Evolutionary conservation across 2,888 invertebrate genomes (phyloP).

Genomic region (Dynastes maya): DNA sequence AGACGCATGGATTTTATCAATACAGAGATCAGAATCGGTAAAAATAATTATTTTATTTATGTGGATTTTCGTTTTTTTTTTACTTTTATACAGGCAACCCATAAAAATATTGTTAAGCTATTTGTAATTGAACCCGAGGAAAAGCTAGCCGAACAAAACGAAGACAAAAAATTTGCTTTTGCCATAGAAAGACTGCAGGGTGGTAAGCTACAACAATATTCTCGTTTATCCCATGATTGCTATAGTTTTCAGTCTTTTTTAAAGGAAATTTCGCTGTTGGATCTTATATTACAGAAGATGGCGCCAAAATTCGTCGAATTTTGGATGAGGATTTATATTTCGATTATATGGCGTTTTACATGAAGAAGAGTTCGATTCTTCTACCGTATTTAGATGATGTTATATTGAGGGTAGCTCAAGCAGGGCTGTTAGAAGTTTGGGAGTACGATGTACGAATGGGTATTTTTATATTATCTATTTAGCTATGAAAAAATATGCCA

Average conservation of each 20-base stretch:
- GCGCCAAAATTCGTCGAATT: conserved; percentile 44
- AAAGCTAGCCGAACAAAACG: conserved; percentile 55
- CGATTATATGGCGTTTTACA: conserved; percentile 42
- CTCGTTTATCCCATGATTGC: not conserved
- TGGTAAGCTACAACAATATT: conserved; percentile 69
- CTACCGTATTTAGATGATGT: conserved; percentile 49
- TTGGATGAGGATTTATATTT: conserved; percentile 50
- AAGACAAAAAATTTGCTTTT: conserved; percentile 73
- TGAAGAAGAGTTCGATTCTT: conserved; percentile 50
- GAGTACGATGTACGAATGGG: conserved; percentile 38
- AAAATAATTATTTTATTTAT: not conserved
- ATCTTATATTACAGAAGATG: conserved; percentile 47
- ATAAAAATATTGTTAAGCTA: conserved; percentile 54
- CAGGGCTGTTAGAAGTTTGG: conserved; percentile 48
- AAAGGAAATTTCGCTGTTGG: conserved; percentile 48
- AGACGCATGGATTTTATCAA: conserved; percentile 78
- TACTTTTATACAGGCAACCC: conserved; percentile 52
- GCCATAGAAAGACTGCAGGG: conserved; percentile 78
- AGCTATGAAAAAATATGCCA: too few species aligned
- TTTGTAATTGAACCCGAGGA: conserved; percentile 56
- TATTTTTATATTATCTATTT: too few species aligned
- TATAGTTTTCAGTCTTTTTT: not conserved
- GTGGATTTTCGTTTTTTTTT: too few species aligned
- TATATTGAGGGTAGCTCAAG: conserved; percentile 44
- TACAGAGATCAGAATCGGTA: conserved; percentile 64